A percentile compares a stretch with the other conserved stretches of the same genome.
Evolutionary conservation across 1,140 invertebrate genomes (phyloP).

Genomic region (Eufriesea mexicana): DNA sequence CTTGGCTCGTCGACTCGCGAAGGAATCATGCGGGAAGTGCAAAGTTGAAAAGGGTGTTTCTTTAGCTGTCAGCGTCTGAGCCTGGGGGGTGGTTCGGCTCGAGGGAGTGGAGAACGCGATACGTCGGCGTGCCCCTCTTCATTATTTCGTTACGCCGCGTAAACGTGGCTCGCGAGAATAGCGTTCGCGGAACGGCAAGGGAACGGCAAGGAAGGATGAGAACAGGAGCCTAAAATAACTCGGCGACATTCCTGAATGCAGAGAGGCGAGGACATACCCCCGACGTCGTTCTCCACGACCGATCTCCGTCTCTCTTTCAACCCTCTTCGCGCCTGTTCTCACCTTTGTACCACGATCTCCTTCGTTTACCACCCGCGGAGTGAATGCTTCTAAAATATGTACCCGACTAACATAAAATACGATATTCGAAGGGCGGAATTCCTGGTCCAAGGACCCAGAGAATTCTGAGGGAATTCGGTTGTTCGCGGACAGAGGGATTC

Average conservation of each 20-base stretch:
- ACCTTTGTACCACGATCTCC: constrained; percentile 32
- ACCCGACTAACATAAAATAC: constrained; percentile 59
- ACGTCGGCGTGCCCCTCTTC: constrained; percentile 52
- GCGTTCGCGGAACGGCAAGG: constrained; percentile 23
- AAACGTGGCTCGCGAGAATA: constrained; percentile 64
- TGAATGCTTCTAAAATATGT: constrained; percentile 66
- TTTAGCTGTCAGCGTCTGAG: not conserved
- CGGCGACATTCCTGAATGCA: constrained; percentile 67
- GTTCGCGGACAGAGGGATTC: constrained; percentile 14
- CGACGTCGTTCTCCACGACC: constrained; percentile 22
- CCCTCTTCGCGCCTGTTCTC: constrained; percentile 26
- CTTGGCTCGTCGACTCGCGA: constrained; percentile 3
- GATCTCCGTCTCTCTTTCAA: not conserved
- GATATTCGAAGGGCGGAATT: constrained; percentile 60
- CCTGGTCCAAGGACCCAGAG: constrained; percentile 19
- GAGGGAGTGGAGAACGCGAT: not conserved
- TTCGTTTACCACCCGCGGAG: constrained; percentile 51
- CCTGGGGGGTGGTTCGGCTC: too few relatives aligned
- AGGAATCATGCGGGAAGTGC: not conserved
- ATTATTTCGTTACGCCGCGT: constrained; percentile 73
- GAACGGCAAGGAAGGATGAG: not conserved
- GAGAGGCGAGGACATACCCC: constrained; percentile 38
- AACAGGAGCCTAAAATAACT: constrained; percentile 75
- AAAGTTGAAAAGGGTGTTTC: constrained; percentile 5
- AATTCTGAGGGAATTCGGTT: constrained; percentile 28